Evolutionary conservation across 2,888 invertebrate species (phyloP).

Genomic region (Agrypnus murinus): DNA sequence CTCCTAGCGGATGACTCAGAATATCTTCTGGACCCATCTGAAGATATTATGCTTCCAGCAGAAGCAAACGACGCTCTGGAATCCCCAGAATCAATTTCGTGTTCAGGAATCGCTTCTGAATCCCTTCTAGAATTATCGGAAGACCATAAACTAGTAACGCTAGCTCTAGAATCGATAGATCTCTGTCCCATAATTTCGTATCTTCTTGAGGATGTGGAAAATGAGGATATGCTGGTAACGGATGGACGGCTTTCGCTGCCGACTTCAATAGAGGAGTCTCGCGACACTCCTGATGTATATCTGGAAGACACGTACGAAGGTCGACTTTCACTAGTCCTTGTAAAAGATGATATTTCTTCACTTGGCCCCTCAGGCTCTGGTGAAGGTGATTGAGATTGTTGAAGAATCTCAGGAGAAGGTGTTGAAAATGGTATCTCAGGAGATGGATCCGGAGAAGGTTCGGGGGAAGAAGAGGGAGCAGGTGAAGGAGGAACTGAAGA

Average conservation of each 20-base stretch:
- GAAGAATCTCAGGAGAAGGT: slow-evolving; percentile 64
- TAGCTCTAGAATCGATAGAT: slow-evolving; percentile 70
- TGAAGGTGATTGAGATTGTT: slow-evolving; percentile 61
- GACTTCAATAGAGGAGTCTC: slow-evolving; percentile 70
- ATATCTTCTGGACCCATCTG: slow-evolving; percentile 65
- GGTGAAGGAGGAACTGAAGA: slow-evolving; percentile 24
- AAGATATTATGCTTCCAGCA: slow-evolving; percentile 62
- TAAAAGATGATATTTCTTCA: slow-evolving; percentile 58
- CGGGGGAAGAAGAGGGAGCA: slow-evolving; percentile 43
- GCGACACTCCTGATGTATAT: slow-evolving; percentile 66
- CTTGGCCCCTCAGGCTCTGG: slow-evolving; percentile 66
- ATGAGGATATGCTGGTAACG: slow-evolving; percentile 70
- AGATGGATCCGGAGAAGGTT: slow-evolving; percentile 70
- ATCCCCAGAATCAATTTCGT: slow-evolving; percentile 68
- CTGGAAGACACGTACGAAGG: slow-evolving; percentile 60
- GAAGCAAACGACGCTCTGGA: slow-evolving; percentile 68
- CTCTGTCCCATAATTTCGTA: slow-evolving; percentile 70
- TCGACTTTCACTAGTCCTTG: slow-evolving; percentile 54
- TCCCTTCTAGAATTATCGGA: slow-evolving; percentile 67
- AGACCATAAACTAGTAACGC: slow-evolving; percentile 70
- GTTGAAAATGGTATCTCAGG: slow-evolving; percentile 58
- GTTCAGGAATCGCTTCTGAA: slow-evolving; percentile 70
- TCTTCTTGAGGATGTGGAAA: slow-evolving; percentile 69
- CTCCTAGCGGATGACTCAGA: slow-evolving; percentile 65
- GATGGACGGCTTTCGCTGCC: slow-evolving; percentile 69